Evolutionary conservation across 2,888 invertebrate genomes (phyloP).

Genomic region (Macaria liturata): DNA sequence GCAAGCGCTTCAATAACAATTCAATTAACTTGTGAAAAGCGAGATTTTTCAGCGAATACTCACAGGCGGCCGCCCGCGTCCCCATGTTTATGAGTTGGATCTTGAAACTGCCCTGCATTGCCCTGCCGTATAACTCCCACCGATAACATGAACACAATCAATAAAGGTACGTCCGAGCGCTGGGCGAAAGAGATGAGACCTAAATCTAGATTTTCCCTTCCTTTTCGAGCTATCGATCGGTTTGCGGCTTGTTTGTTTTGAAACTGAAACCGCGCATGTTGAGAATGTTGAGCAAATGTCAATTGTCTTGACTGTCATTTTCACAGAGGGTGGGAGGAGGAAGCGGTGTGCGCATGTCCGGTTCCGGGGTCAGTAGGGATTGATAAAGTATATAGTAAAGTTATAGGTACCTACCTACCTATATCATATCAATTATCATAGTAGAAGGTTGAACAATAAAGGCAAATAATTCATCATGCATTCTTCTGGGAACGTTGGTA

Average conservation of each 20-base stretch:
- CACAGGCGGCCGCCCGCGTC: conserved; percentile 96
- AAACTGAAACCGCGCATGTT: conserved; percentile 42
- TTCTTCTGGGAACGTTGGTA: too few species aligned
- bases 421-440: too few species aligned
- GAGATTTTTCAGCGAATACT: conserved; percentile 61
- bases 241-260: conserved; percentile 37
- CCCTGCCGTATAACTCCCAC: conserved; percentile 58
- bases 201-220: conserved; percentile 74
- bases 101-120: conserved; percentile 87
- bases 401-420: too few species aligned
- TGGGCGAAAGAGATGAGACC: conserved; percentile 77
- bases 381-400: too few species aligned
- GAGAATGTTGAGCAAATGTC: conserved; percentile 35
- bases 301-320: conserved; percentile 16
- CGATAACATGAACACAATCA: conserved; percentile 62
- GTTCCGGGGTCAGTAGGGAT: conserved; percentile 9
- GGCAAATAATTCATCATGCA: too few species aligned
- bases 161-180: conserved; percentile 52
- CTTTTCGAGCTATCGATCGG: conserved; percentile 67
- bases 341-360: conserved; percentile 28
- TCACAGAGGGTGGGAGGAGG: not conserved
- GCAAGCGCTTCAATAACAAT: conserved; percentile 56
- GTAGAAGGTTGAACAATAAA: too few species aligned
- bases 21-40: conserved; percentile 31
- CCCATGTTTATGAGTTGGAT: conserved; percentile 92